Percentiles rank a stretch among this genome's conserved stretches.
Evolutionary conservation across 1,140 invertebrate genomes (phyloP).

Genomic region (Ceratitis capitata): DNA sequence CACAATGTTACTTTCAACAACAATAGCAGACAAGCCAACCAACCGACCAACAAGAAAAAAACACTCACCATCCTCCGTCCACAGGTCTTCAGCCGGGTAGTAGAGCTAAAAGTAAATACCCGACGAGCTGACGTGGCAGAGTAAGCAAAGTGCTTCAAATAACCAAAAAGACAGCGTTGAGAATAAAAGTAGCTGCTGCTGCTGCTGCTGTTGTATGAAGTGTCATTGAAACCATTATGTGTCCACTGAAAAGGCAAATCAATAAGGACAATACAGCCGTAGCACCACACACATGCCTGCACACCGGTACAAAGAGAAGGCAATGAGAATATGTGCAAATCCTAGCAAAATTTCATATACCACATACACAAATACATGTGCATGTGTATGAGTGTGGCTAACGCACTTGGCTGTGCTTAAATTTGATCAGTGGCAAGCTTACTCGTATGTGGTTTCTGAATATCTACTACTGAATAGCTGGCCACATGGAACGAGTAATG

Average conservation of each 20-base stretch:
- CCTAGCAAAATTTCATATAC: background rate
- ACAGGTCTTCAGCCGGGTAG: background rate
- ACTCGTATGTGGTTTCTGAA: background rate
- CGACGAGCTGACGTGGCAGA: background rate
- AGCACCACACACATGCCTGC: background rate
- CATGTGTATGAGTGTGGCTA: background rate
- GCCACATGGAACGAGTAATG: background rate
- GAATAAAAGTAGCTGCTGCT: background rate
- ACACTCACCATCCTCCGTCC: too few species aligned
- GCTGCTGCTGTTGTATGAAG: background rate
- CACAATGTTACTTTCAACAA: slow-evolving; percentile 31
- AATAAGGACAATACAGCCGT: background rate
- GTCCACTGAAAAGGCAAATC: slow-evolving; percentile 33
- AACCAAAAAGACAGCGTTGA: background rate
- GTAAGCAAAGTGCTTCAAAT: background rate
- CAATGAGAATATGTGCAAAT: background rate
- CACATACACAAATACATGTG: background rate
- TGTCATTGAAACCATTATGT: slow-evolving; percentile 16
- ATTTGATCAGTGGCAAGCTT: background rate
- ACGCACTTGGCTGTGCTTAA: background rate
- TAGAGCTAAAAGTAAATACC: background rate
- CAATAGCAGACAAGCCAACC: background rate
- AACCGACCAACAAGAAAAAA: background rate
- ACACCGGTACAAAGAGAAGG: background rate
- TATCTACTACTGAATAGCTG: background rate